Base-by-base conservation (phyloP, 2,888 invertebrate genomes). In the Xylophagus ater region DNA sequence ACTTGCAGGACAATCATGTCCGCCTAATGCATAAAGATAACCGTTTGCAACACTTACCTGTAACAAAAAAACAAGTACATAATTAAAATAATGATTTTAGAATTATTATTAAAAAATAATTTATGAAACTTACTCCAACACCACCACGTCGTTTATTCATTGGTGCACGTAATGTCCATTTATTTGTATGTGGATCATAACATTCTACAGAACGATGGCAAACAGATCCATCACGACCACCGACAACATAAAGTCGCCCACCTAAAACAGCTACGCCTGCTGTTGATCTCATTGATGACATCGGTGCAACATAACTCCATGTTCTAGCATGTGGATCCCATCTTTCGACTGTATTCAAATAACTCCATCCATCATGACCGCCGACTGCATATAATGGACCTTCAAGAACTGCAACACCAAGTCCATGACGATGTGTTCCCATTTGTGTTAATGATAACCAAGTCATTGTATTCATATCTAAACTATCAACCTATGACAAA, bases 361-460 rank as follows among this genome's bases (percentile, higher is more conserved):
- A 93, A 54, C 89, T 89, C 65, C 65, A 65, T 13, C 90, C 93
- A 62, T 94, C 93, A 58, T 93, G 93, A 0, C 94, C 94, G 2
- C 94, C 93, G 3, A 93, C 88, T 1, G 92, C 93, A 66, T 94
- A 94, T 42, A 94, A 71, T 1, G 90, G 88, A 0, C 72, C 74
- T 39, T 79, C 73, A 33, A 88, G 70, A 21, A 84, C 79, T 3
- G 84, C 82, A 18, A 85, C 84, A 9, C 82, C 83, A 42, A 84
- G 64, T 1, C 84, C 84, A 58, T 85, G 84, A 3, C 92, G 71
- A 57, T 88, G 89, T 8, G 90, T 89, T 53, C 81, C 84, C 90
- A 94, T 92, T 0, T 88, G 78, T 24, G 86, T 81, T 46, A 92
- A 59, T 14, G 76, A 73, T 38, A 75, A 79, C 90, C 92, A 93